Percentiles rank a stretch among this genome's conserved stretches.
Evolutionary conservation across 2,113 vertebrate species (phyloP).

Genomic region (Triplophysa siluroides): DNA sequence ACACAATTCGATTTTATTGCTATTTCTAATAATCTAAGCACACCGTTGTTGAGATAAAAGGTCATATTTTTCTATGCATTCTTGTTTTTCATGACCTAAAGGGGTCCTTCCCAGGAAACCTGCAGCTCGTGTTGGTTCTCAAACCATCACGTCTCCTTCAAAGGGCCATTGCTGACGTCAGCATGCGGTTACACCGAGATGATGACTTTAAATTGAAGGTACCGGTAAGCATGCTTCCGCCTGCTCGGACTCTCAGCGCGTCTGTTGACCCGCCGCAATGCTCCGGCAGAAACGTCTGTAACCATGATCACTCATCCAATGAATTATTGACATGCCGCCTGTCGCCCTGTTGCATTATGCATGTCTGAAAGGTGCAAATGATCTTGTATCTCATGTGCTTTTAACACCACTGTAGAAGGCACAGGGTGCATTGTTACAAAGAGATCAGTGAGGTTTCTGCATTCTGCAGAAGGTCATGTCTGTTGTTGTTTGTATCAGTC

Average conservation of each 20-base stretch:
- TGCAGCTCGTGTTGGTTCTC: conserved; percentile 90
- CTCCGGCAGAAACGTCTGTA: neutral
- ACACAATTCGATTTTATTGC: neutral
- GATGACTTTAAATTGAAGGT: conserved; percentile 99
- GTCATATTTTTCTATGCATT: neutral
- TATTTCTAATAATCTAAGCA: too few relatives aligned
- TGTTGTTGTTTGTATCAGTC: neutral
- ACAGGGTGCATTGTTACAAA: neutral
- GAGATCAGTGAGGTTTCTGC: neutral
- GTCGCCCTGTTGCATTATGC: conserved; percentile 17
- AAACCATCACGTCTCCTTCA: conserved; percentile 88
- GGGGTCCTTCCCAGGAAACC: conserved; percentile 93
- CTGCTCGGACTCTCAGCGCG: neutral
- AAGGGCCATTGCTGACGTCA: conserved; percentile 88
- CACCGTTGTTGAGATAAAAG: too few relatives aligned
- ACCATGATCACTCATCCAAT: conserved; percentile 31
- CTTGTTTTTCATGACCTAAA: conserved; percentile 61
- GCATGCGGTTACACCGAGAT: conserved; percentile 88
- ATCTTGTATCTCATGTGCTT: neutral
- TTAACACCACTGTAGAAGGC: neutral
- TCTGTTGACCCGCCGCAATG: neutral
- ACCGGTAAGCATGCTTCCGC: conserved; percentile 80
- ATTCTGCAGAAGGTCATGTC: neutral
- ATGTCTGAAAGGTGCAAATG: conserved; percentile 17
- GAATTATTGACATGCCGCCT: conserved; percentile 6